Conservation (phyloP, 2,797 vertebrate genomes). For the Mionectes olivaceus region DNA sequence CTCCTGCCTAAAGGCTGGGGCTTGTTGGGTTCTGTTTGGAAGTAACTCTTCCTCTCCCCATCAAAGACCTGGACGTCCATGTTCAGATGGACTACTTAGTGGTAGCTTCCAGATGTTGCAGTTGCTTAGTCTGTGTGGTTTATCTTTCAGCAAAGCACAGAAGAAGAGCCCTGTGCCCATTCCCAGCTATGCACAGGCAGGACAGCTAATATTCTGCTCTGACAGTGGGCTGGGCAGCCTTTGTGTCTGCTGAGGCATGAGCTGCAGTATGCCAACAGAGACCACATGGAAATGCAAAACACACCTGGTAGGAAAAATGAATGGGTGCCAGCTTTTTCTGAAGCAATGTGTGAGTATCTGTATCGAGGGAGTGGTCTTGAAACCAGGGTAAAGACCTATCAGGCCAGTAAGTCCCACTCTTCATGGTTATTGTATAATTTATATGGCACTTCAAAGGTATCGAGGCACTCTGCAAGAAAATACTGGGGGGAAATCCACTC, state of each 20-base stretch:
- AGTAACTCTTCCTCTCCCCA: background rate
- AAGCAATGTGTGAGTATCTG: rapidly evolving
- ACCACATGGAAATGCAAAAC: background rate
- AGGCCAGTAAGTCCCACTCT: background rate
- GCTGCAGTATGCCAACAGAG: background rate
- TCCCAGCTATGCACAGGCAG: background rate
- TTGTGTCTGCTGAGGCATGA: background rate
- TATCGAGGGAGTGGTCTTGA: background rate
- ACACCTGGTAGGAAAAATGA: background rate
- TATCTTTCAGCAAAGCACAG: background rate
- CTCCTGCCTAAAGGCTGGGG: background rate
- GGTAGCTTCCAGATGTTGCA: background rate
- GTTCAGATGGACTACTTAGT: background rate
- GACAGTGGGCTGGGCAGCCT: background rate
- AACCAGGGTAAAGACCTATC: background rate
- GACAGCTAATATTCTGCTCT: background rate
- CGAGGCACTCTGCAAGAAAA: background rate
- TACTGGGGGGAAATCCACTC: background rate
- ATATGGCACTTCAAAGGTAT: background rate
- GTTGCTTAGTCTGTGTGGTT: background rate
- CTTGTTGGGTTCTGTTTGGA: background rate
- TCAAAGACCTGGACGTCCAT: rapidly evolving
- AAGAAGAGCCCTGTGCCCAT: rapidly evolving
- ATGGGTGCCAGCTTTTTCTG: background rate
- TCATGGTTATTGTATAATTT: background rate